A percentile compares a stretch with the other conserved stretches of the same genome.
These are phyloP conservation scores for Caenorhabditis tropicalis DNA, from an alignment of 1,140 invertebrate genomes.

Conservation along the genomic window DNA sequence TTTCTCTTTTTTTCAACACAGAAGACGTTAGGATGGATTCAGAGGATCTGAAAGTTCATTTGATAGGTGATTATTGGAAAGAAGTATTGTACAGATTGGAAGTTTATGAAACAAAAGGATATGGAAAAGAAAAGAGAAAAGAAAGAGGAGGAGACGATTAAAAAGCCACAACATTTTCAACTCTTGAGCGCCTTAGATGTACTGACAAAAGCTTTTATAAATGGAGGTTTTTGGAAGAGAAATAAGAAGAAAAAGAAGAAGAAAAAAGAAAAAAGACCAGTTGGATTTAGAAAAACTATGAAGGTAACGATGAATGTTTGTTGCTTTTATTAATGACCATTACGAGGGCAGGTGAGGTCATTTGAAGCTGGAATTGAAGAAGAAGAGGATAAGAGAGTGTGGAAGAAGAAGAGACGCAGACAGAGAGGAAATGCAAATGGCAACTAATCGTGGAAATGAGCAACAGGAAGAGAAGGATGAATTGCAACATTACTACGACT, in stretches of 20 bases:
- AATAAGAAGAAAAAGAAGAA: background rate
- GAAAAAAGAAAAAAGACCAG: background rate
- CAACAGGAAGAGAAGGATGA: background rate
- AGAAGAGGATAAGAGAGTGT: background rate
- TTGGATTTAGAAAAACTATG: background rate
- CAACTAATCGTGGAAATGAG: slow-evolving; percentile 33
- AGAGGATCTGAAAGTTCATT: slow-evolving; percentile 5
- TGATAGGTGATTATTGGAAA: background rate
- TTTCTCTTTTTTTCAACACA: background rate
- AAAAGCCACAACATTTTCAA: slow-evolving; percentile 37
- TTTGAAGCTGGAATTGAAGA: slow-evolving; percentile 1
- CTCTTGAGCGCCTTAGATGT: background rate
- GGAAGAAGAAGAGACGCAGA: slow-evolving; percentile 32
- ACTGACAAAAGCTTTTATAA: background rate
- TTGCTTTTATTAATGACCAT: slow-evolving; percentile 40
- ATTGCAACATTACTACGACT: slow-evolving; percentile 1
- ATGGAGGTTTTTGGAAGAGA: background rate
- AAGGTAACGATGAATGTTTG: background rate
- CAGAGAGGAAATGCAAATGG: slow-evolving; percentile 6
- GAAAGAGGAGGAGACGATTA: slow-evolving; percentile 10
- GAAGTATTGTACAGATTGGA: background rate
- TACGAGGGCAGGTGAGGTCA: slow-evolving; percentile 29
- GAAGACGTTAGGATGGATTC: background rate
- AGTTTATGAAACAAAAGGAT: slow-evolving; percentile 16
- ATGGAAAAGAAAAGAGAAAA: background rate